Base-by-base conservation (phyloP, 2,888 invertebrate genomes). In the Acrobasis repandana region DNA sequence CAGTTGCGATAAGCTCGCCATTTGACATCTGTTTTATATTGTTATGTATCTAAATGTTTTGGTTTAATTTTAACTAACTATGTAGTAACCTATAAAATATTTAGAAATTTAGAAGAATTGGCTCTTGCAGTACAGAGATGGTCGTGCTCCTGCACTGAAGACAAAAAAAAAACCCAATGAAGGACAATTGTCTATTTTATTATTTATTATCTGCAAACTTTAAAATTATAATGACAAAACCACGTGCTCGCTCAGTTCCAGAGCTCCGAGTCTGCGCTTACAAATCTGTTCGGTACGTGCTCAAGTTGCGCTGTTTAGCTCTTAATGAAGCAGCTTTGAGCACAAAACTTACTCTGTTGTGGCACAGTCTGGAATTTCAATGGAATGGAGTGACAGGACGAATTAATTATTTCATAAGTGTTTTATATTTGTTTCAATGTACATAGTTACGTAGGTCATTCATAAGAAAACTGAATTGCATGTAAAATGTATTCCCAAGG, bases 271-370 rank as follows among this genome's bases (percentile, higher is more conserved):
- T 54, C 20, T 20, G 52, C 46, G 52, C 43, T 59, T 38, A 71
- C 73, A 83, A 86, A 86, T 85, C 83, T 81, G 71, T 80, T 80
- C 73, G 67, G 83, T 85, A 85, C 88, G 88, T 89, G 86, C 82
- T 85, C 79, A 82, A 85, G 84, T 73, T 70, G 70, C 69, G 68
- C 66, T 79, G 77, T 82, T 83, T 78, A 74, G 76, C 75, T 77
- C 52, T 77, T 88, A 87, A 88, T 88, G 83, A 88, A 54, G 38
- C 54, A 38, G 38, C 54, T 38, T 38, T 54, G 28, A 28, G 20
- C 43, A 43, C 6, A 54, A 54, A 43, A 54, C 54, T 54, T 52
- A 52, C 52, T 52, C 33, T 38, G 38, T 54, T 54, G 54, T 38
- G 54, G 38, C 38, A 14, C 52, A 38, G 38, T 43, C 38, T 54